phyloP scores from a whole-genome alignment of 37 sponge, comb jelly and placozoan species.

The Beroe ovata region DNA sequence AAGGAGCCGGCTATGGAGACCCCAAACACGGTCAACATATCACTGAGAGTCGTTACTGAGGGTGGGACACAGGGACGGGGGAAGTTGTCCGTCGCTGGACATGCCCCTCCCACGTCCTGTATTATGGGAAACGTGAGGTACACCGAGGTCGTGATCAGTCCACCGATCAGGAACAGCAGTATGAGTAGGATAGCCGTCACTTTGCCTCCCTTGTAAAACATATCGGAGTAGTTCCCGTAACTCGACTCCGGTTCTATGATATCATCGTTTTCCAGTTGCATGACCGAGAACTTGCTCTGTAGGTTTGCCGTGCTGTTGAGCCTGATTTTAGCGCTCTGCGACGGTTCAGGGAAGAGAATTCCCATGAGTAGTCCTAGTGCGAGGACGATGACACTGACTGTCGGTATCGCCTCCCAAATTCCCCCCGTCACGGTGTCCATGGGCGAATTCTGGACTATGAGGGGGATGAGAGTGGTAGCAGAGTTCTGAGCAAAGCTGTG shows the following conservation, averaged over 20 bases:
- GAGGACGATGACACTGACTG: neutral
- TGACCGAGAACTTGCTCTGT: slow-evolving; percentile 6
- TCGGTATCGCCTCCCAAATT: slow-evolving; percentile 8
- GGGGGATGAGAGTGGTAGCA: slow-evolving; percentile 24
- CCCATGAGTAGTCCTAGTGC: slow-evolving; percentile 33
- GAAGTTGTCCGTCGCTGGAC: neutral
- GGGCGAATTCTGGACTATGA: neutral
- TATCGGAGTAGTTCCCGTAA: slow-evolving; percentile 28
- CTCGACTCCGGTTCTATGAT: neutral
- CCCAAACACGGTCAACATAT: neutral
- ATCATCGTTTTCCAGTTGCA: slow-evolving; percentile 43
- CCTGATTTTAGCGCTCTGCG: slow-evolving; percentile 21
- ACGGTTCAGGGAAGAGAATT: slow-evolving; percentile 19
- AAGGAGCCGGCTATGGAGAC: neutral
- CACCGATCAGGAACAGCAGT: neutral
- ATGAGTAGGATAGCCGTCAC: slow-evolving; percentile 8
- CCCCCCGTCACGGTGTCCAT: neutral
- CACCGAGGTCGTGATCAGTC: neutral
- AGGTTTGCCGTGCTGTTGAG: neutral
- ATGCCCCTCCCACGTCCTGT: neutral
- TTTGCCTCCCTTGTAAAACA: slow-evolving; percentile 63
- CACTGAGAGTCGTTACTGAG: neutral
- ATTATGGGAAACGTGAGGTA: slow-evolving; percentile 38
- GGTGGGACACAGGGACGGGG: neutral
- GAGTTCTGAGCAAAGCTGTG: slow-evolving; percentile 29